Percentiles rank a stretch among this genome's conserved stretches.
Conservation (phyloP, 2,113 vertebrate genomes). For the Osmerus mordax region DNA sequence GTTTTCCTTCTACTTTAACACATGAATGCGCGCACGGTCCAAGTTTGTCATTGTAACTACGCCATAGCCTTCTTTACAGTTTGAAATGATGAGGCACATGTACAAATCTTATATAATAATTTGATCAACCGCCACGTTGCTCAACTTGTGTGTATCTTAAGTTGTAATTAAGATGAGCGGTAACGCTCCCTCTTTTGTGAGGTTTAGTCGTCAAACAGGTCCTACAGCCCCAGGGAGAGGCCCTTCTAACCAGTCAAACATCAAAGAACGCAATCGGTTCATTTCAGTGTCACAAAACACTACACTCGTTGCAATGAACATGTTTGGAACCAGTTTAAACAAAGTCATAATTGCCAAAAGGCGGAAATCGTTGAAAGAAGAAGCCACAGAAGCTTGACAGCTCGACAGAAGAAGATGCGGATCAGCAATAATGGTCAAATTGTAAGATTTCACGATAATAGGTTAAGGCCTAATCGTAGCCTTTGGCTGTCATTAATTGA, state of each 20-base stretch:
- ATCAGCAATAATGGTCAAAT: constrained; percentile 10
- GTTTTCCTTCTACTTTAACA: background rate
- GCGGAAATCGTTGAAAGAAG: constrained; percentile 3
- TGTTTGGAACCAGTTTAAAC: constrained; percentile 43
- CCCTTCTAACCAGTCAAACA: constrained; percentile 67
- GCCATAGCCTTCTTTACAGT: background rate
- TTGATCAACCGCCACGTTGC: constrained; percentile 9
- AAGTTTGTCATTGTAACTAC: background rate
- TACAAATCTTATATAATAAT: constrained; percentile 32
- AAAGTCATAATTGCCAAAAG: constrained; percentile 9
- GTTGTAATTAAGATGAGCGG: constrained; percentile 52
- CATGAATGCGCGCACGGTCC: background rate
- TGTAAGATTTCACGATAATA: background rate
- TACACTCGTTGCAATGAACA: constrained; percentile 49
- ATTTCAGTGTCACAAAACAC: constrained; percentile 69
- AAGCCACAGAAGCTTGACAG: constrained; percentile 20
- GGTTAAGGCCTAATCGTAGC: background rate
- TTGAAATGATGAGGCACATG: background rate
- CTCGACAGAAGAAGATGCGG: constrained; percentile 7
- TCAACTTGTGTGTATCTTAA: background rate
- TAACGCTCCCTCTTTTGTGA: constrained; percentile 36
- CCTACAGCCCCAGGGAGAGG: constrained; percentile 76
- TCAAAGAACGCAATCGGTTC: constrained; percentile 81
- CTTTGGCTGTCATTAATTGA: background rate
- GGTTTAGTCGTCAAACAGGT: constrained; percentile 87